Conservation (phyloP, 2,888 invertebrate genomes). For the Caenorhabditis angaria region DNA sequence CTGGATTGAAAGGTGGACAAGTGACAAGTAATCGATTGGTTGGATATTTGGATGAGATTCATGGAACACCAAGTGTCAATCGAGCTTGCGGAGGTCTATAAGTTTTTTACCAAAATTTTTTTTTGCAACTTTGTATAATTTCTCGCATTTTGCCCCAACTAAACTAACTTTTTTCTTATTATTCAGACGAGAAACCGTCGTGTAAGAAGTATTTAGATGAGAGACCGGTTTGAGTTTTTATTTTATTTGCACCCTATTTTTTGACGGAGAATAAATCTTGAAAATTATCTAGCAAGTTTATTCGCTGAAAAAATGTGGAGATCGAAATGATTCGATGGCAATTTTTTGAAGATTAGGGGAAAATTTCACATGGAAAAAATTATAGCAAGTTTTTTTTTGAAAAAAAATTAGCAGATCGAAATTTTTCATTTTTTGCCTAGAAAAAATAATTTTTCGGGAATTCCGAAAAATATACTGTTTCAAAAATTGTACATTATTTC, state of each 20-base stretch:
- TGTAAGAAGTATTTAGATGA: neutral
- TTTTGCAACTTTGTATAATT: neutral
- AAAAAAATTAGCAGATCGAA: too few species aligned
- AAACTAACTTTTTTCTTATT: neutral
- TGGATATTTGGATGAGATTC: constrained; percentile 67
- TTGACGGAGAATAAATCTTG: neutral
- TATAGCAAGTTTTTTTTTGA: too few species aligned
- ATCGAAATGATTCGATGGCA: too few species aligned
- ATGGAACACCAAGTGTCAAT: constrained; percentile 56
- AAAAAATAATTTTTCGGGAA: too few species aligned
- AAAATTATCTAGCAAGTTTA: neutral
- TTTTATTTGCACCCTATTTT: neutral
- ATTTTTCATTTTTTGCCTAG: too few species aligned
- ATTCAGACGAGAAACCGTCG: constrained; percentile 11
- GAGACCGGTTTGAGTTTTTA: too few species aligned
- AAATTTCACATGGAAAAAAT: too few species aligned
- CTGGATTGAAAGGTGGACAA: constrained; percentile 93
- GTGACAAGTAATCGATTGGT: constrained; percentile 95
- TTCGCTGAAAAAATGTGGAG: too few species aligned
- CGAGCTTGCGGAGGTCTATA: constrained; percentile 55
- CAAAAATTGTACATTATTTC: too few species aligned
- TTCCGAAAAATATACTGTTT: too few species aligned
- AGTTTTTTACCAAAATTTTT: constrained; percentile 5
- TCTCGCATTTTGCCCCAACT: neutral
- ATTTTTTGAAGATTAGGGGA: too few species aligned